Base-by-base conservation (phyloP, 2,797 vertebrate genomes). In the Tadarida brasiliensis region DNA sequence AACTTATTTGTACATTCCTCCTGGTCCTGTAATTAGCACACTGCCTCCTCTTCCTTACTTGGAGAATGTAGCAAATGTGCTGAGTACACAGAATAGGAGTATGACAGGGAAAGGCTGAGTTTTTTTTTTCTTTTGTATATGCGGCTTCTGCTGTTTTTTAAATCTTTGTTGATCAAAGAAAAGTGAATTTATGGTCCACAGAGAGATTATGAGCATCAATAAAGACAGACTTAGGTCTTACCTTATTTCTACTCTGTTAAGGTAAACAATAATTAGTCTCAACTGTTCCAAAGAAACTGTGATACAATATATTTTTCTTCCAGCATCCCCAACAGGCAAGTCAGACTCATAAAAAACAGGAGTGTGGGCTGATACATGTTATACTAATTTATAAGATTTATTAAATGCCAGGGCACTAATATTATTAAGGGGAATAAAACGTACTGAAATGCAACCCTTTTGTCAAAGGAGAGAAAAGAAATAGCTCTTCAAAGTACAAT, bases 361-460 rank as follows among this genome's bases (percentile, higher is more conserved):
- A 92, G 2, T 88, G 33, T 56, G 26, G 49, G 12, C 7, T 84
- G 35, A 57, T 92, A 86, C 11, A 30, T 83, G 94, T 89, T 84
- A 88, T 85, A 81, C 70, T 95, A 95, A 95, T 96, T 81, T 90
- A 83, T 67, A 89, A 85, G 22, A 88, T 94, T 95, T 94, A 91
- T 93, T 95, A 89, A 96, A 74, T 95, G 70, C 12, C 70, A 71
- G 26, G 35, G 61, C 61, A 92, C 65, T 87, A 71, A 74, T 0
- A 7, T 78, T 94, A 94, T 93, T 96, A 90, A 84, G 12, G 57
- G 28, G 85, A 95, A 73, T 89, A 82, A 94, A 93, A 96, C 87
- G 35, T 65, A 88, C 26, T 65, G 11, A 89, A 93, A 90, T 54
- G 28, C 59, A 96, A 89, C 22, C 33, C 12, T 85, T 87, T 90